A percentile compares a stretch with the other conserved stretches of the same genome.
phyloP scores from a whole-genome alignment of 2,888 invertebrate genomes.

The Belgica antarctica region DNA sequence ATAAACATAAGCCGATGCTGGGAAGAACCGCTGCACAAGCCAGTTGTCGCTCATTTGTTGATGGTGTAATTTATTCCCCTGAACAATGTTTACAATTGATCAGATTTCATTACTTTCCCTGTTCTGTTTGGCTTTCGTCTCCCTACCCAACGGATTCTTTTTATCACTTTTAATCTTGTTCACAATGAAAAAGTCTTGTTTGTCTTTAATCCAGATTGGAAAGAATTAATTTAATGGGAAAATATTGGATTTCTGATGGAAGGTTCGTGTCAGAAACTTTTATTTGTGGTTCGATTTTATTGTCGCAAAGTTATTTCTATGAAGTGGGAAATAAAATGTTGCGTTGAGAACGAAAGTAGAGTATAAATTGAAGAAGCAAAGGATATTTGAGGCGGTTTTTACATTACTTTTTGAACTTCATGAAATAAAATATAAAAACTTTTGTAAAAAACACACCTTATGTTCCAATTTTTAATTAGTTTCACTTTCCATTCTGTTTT shows the following conservation, averaged over 20 bases:
- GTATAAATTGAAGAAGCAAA: too few relatives aligned
- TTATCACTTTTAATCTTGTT: constrained; percentile 1
- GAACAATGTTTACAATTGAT: constrained; percentile 29
- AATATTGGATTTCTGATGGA: neutral
- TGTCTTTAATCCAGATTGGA: neutral
- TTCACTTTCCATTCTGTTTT: too few relatives aligned
- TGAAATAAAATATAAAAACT: too few relatives aligned
- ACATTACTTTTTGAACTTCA: too few relatives aligned
- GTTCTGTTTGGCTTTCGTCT: neutral
- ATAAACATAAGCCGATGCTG: constrained; percentile 7
- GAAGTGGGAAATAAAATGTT: too few relatives aligned
- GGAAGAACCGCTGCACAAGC: neutral
- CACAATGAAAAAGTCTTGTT: neutral
- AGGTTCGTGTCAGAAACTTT: too few relatives aligned
- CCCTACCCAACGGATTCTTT: neutral
- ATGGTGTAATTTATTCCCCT: constrained; percentile 18
- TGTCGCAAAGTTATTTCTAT: too few relatives aligned
- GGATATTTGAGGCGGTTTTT: too few relatives aligned
- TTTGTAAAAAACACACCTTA: too few relatives aligned
- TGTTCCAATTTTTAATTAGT: too few relatives aligned
- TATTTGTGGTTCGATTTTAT: neutral
- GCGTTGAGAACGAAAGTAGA: too few relatives aligned
- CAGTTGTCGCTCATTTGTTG: constrained; percentile 25
- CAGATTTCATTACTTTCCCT: constrained; percentile 18
- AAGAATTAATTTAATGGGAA: constrained; percentile 1